Percentiles rank a stretch among this genome's conserved stretches.
phyloP scores from a whole-genome alignment of 1,140 invertebrate genomes.

The Aphidius gifuensis region DNA sequence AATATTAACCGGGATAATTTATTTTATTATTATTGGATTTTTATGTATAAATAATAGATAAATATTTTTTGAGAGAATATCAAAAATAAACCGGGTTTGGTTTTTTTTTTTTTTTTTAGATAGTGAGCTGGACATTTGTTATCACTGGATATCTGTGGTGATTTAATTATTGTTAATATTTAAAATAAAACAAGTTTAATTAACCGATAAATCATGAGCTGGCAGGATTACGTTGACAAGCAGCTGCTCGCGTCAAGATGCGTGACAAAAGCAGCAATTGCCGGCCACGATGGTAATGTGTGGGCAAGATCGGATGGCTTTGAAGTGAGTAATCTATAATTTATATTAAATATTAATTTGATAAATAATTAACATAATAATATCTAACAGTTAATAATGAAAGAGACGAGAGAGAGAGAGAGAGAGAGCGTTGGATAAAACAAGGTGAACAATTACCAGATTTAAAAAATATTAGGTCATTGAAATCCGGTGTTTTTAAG shows the following conservation, averaged over 20 bases:
- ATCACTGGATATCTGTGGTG: background rate
- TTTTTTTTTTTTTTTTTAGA: too few relatives aligned
- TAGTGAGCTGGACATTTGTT: too few relatives aligned
- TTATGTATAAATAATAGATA: too few relatives aligned
- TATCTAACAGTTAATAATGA: background rate
- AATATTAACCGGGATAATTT: too few relatives aligned
- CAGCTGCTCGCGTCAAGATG: slow-evolving; percentile 90
- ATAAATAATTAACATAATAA: background rate
- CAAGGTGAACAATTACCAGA: too few relatives aligned
- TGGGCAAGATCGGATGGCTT: slow-evolving; percentile 93
- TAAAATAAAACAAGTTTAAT: background rate
- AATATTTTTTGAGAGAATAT: too few relatives aligned
- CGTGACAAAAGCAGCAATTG: slow-evolving; percentile 90
- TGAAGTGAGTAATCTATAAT: slow-evolving; percentile 69
- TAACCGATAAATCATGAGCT: slow-evolving; percentile 95
- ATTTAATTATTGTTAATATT: background rate
- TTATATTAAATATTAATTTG: too few relatives aligned
- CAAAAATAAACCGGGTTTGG: too few relatives aligned
- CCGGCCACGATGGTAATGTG: slow-evolving; percentile 89
- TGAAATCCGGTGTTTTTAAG: too few relatives aligned
- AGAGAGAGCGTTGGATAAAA: too few relatives aligned
- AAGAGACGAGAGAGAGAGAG: too few relatives aligned
- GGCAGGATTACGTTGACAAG: slow-evolving; percentile 98
- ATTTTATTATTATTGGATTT: too few relatives aligned
- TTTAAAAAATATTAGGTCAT: background rate